These are phyloP conservation scores for Selene dorsalis DNA, from an alignment of 2,797 vertebrate species.

Conservation along the genomic window DNA sequence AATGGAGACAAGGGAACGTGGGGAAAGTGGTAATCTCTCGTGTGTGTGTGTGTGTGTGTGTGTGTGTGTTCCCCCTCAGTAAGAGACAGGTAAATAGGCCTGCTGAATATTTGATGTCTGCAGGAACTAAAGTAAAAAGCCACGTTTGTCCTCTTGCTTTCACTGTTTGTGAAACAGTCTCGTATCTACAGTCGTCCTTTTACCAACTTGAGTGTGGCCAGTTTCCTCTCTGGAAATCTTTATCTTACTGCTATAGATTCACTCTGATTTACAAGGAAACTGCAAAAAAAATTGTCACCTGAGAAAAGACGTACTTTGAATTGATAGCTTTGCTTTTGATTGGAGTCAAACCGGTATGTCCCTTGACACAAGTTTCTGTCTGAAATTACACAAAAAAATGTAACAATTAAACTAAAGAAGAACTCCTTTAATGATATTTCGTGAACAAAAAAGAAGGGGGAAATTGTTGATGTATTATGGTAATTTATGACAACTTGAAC, in stretches of 20 bases:
- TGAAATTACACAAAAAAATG: not conserved
- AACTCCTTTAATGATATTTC: not conserved
- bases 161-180: slow-evolving; percentile 21
- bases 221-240: not conserved
- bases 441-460: not conserved
- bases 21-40: slow-evolving; percentile 61
- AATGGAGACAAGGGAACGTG: slow-evolving; percentile 59
- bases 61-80: slow-evolving; percentile 39
- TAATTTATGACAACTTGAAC: not conserved
- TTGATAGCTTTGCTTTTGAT: not conserved
- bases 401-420: not conserved
- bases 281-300: not conserved
- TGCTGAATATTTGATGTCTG: slow-evolving; percentile 67
- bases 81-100: slow-evolving; percentile 59
- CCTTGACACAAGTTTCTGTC: not conserved
- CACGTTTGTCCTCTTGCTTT: slow-evolving; percentile 46
- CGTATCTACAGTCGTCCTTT: slow-evolving; percentile 5
- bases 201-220: not conserved
- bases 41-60: slow-evolving; percentile 32
- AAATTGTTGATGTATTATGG: not conserved
- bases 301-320: no score
- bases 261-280: not conserved
- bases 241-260: not conserved
- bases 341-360: not conserved
- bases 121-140: slow-evolving; percentile 44